These are phyloP conservation scores for Hippoglossus stenolepis DNA, from an alignment of 2,113 vertebrate genomes.

Conservation along the genomic window DNA sequence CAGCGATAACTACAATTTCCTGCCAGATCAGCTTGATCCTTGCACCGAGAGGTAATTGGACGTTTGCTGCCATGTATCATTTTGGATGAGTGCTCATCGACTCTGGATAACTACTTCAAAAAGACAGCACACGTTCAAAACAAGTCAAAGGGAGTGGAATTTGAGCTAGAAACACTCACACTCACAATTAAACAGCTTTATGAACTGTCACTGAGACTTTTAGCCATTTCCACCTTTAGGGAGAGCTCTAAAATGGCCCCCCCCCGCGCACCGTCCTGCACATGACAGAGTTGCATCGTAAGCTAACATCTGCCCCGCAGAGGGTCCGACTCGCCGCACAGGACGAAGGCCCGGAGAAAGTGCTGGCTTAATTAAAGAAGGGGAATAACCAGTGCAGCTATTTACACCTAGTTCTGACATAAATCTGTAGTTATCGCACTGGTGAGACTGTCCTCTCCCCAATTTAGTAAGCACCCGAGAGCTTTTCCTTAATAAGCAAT, in stretches of 20 bases:
- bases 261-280: conserved; percentile 36
- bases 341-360: conserved; percentile 56
- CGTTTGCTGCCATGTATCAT: conserved; percentile 44
- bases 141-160: background rate
- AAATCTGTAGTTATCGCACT: conserved; percentile 81
- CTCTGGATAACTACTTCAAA: conserved; percentile 29
- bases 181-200: background rate
- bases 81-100: conserved; percentile 26
- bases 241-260: conserved; percentile 20
- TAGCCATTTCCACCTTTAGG: conserved; percentile 1
- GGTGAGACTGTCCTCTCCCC: conserved; percentile 71
- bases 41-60: conserved; percentile 49
- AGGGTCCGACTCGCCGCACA: conserved; percentile 53
- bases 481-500: conserved; percentile 81
- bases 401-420: conserved; percentile 79
- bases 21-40: conserved; percentile 48
- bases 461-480: conserved; percentile 75
- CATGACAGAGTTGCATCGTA: conserved; percentile 59
- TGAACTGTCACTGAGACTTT: conserved; percentile 3
- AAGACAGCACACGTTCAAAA: conserved; percentile 6
- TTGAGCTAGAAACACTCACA: conserved; percentile 9
- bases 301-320: conserved; percentile 52
- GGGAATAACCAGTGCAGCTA: conserved; percentile 72
- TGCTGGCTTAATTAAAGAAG: conserved; percentile 81
- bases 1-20: conserved; percentile 43